These are phyloP conservation scores for Helogale parvula DNA, from an alignment of 2,113 vertebrate species.

Conservation along the genomic window DNA sequence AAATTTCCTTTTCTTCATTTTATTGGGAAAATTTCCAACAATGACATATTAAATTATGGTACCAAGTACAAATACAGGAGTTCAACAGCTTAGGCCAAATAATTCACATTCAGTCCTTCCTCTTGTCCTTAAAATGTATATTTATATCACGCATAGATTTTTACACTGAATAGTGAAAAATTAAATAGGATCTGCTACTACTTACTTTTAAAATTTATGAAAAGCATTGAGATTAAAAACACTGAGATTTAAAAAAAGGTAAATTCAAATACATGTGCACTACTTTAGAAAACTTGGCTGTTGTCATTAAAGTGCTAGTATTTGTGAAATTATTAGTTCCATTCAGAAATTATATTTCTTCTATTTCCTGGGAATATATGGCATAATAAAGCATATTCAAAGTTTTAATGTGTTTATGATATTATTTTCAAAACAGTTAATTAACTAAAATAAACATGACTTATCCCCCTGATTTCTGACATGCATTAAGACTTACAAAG, in stretches of 20 bases:
- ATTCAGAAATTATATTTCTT: slow-evolving; percentile 25
- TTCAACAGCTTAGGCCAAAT: neutral
- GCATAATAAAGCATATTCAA: slow-evolving; percentile 50
- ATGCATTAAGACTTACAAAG: neutral
- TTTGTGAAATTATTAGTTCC: slow-evolving; percentile 49
- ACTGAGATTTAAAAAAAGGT: slow-evolving; percentile 14
- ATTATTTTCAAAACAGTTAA: slow-evolving; percentile 55
- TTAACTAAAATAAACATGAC: neutral
- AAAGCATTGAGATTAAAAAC: neutral
- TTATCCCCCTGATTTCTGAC: neutral
- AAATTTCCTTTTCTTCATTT: neutral
- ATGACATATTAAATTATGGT: neutral
- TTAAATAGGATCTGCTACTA: neutral
- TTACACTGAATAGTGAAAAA: slow-evolving; percentile 41
- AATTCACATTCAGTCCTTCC: neutral
- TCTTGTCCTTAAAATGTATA: neutral
- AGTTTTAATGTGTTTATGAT: slow-evolving; percentile 45
- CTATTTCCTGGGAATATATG: slow-evolving; percentile 30
- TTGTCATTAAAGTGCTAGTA: neutral
- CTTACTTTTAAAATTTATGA: neutral
- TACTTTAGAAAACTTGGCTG: slow-evolving; percentile 24
- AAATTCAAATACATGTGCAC: neutral
- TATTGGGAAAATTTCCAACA: neutral
- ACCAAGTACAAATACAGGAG: neutral
- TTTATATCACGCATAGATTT: neutral